Percentiles rank a stretch among this genome's conserved stretches.
Conservation (phyloP, 1,140 invertebrate genomes). For the Muscidifurax raptorellus region DNA sequence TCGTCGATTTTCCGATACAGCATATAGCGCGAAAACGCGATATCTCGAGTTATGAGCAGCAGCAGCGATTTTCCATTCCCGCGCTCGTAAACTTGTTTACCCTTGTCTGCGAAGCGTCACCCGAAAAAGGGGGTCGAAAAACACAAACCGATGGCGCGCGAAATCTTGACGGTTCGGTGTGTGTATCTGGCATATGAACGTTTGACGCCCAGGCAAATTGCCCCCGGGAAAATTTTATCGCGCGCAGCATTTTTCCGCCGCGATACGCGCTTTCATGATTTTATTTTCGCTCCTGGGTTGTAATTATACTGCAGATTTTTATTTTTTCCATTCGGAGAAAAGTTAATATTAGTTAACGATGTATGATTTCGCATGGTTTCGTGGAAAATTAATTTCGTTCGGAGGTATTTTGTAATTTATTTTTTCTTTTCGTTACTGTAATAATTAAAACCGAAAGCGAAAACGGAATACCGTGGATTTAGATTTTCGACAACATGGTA, state of each 20-base stretch:
- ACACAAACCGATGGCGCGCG: slow-evolving; percentile 16
- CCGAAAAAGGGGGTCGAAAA: not conserved
- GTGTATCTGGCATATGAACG: not conserved
- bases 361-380: too few species aligned
- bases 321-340: too few species aligned
- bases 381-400: too few species aligned
- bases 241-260: not conserved
- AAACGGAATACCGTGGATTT: too few species aligned
- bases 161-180: not conserved
- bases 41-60: slow-evolving; percentile 8
- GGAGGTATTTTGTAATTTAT: too few species aligned
- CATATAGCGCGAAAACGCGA: not conserved
- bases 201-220: slow-evolving; percentile 2
- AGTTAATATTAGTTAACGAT: too few species aligned
- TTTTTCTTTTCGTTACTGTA: too few species aligned
- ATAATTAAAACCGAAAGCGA: too few species aligned
- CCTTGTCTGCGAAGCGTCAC: slow-evolving; percentile 15
- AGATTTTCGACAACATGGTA: too few species aligned
- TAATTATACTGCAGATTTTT: too few species aligned
- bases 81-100: slow-evolving; percentile 44
- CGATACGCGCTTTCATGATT: not conserved
- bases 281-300: not conserved
- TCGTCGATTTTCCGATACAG: not conserved
- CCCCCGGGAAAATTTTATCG: not conserved
- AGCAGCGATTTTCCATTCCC: slow-evolving; percentile 16